A percentile compares a stretch with the other conserved stretches of the same genome.
phyloP scores from a whole-genome alignment of 2,113 vertebrate genomes.

The Lutjanus erythropterus region DNA sequence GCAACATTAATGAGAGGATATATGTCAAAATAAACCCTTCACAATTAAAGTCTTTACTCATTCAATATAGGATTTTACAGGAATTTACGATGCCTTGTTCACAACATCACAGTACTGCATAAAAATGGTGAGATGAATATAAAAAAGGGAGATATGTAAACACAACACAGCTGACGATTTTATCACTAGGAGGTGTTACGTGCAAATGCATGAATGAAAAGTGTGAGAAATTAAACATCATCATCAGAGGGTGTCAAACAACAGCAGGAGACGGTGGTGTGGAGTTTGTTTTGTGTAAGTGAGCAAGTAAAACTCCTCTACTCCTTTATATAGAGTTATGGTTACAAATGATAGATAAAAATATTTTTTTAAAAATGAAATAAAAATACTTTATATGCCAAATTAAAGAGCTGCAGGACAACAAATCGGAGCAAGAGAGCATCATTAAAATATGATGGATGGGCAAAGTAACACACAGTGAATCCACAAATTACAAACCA shows the following conservation, averaged over 20 bases:
- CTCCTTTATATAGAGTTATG: too few relatives aligned
- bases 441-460: not conserved
- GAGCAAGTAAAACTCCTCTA: too few relatives aligned
- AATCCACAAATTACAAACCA: not conserved
- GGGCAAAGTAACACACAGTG: too few relatives aligned
- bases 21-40: not conserved
- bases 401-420: not conserved
- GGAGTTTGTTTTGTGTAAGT: not conserved
- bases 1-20: too few relatives aligned
- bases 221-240: not conserved
- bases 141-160: not conserved
- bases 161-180: constrained; percentile 6
- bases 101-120: not conserved
- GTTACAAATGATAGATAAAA: not conserved
- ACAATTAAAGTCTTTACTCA: not conserved
- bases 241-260: not conserved
- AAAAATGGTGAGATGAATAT: not conserved
- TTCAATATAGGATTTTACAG: not conserved
- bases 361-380: too few relatives aligned
- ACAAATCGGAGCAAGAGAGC: too few relatives aligned
- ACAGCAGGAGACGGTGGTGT: not conserved
- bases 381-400: too few relatives aligned
- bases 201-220: constrained; percentile 33
- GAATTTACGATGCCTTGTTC: not conserved
- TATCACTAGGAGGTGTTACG: constrained; percentile 5